A percentile compares a stretch with the other conserved stretches of the same genome.
Evolutionary conservation across 2,888 invertebrate genomes (phyloP).

Genomic region (Subacronicta megacephala): DNA sequence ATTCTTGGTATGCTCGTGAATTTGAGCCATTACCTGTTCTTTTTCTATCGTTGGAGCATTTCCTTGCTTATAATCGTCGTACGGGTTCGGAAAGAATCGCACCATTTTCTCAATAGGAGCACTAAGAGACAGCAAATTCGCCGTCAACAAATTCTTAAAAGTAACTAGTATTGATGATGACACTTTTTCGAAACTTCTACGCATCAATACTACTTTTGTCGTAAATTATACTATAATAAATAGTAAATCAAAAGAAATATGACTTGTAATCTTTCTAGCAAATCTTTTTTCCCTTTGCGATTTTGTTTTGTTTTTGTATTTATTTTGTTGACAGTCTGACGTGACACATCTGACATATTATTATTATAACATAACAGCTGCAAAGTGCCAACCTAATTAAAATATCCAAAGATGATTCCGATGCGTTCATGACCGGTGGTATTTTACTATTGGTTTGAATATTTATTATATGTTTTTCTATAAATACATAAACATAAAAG

Average conservation of each 20-base stretch:
- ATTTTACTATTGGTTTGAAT: too few species aligned
- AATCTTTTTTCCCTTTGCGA: slow-evolving; percentile 21
- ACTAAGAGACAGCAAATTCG: slow-evolving; percentile 57
- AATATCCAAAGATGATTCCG: neutral
- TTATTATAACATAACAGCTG: too few species aligned
- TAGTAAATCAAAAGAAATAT: slow-evolving; percentile 22
- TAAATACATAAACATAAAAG: too few species aligned
- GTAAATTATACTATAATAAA: slow-evolving; percentile 14
- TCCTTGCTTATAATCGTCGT: slow-evolving; percentile 70
- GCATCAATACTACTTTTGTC: slow-evolving; percentile 56
- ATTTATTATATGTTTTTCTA: too few species aligned
- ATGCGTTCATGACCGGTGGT: slow-evolving; percentile 26
- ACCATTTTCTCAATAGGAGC: slow-evolving; percentile 74
- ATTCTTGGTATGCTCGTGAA: slow-evolving; percentile 72
- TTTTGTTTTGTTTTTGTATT: slow-evolving; percentile 47
- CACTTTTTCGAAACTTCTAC: slow-evolving; percentile 50
- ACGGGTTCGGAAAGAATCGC: slow-evolving; percentile 80
- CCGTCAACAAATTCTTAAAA: slow-evolving; percentile 50
- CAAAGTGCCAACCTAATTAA: slow-evolving; percentile 36
- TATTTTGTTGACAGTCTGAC: neutral
- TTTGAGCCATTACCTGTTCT: slow-evolving; percentile 66
- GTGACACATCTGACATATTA: slow-evolving; percentile 11
- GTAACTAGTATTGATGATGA: slow-evolving; percentile 48
- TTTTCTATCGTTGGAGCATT: slow-evolving; percentile 58
- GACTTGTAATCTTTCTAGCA: slow-evolving; percentile 13